Base-by-base conservation (phyloP, 37 sponge, comb jelly and placozoan species). In the Axinella damicornis region DNA sequence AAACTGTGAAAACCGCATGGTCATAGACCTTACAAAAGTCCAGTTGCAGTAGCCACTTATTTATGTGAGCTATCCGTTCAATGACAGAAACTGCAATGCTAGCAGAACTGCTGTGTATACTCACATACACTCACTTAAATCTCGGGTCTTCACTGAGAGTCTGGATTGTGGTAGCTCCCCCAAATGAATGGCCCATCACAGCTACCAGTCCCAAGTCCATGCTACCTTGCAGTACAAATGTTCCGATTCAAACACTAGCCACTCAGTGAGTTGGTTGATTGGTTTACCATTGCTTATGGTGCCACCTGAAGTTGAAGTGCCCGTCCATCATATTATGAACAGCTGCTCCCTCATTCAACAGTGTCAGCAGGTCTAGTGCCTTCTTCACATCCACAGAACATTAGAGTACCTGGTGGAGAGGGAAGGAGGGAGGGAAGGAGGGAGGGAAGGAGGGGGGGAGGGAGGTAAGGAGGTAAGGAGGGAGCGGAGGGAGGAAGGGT, bases 171-270 rank as follows among this genome's bases (percentile, higher is more conserved):
- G 92, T 81, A 6, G 78, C 87, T 52, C 78, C 92, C 24, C 92
- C 92, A 74, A 86, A 91, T 36, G 92, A 91, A 53, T 91, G 92
- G 4, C 92, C 92, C 83, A 85, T 86, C 37, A 84, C 72, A 21
- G 74, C 87, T 11, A 56, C 78, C 14, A 24, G 54, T 25, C 63
- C 58, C 65, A 91, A 38, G 41, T 91, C 73, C 31, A 85, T 52
- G 13, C 87, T 59, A 31, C 71, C 78, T 74, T 86, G 30, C 24
- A 75, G 46, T 4, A n/a, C n/a, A 46, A 46, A 12, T 46, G 9
- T 12, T 9, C 46, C 4, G 46, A 46, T 12, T 46, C 6, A 9
- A 46, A 4, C 9, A 9, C 9, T 4, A 46, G 46, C 4, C 46
- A 46, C n/a, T n/a, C n/a, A n/a, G n/a, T n/a, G n/a, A n/a, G n/a